phyloP scores from a whole-genome alignment of 2,113 vertebrate species.

The Ailurus styani region DNA sequence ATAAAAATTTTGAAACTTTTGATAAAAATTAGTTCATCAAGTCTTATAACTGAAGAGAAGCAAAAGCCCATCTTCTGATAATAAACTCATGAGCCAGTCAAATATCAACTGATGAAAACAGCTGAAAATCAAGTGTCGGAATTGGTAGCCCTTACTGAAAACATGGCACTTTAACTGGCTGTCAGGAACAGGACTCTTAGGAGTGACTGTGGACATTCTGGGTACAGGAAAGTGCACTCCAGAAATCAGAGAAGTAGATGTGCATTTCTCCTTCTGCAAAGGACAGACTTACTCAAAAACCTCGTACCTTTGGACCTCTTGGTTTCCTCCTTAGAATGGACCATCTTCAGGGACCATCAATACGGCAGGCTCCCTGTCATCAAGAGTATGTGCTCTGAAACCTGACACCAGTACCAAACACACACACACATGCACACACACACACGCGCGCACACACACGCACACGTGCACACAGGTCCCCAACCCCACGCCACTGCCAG shows the following conservation, averaged over 20 bases:
- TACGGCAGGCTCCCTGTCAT: neutral
- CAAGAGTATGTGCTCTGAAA: rapidly evolving
- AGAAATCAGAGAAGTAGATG: neutral
- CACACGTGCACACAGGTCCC: rapidly evolving
- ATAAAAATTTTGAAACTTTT: neutral
- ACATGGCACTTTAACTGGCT: neutral
- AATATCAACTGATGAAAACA: slow-evolving; percentile 30
- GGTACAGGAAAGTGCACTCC: neutral
- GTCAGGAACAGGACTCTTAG: neutral
- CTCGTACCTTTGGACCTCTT: no score
- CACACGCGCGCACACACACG: neutral
- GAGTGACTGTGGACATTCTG: neutral
- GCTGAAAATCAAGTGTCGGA: slow-evolving; percentile 31
- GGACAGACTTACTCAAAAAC: neutral
- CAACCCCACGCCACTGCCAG: neutral
- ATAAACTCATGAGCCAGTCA: slow-evolving; percentile 19
- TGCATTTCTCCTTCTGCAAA: neutral
- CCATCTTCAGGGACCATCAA: neutral
- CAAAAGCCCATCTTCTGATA: neutral
- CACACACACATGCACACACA: neutral
- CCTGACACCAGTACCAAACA: neutral
- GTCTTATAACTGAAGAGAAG: neutral
- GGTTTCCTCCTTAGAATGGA: neutral
- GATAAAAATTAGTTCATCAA: slow-evolving; percentile 41
- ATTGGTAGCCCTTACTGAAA: neutral